Evolutionary conservation across 2,888 invertebrate species (phyloP).

Genomic region (Sipha maydis): DNA sequence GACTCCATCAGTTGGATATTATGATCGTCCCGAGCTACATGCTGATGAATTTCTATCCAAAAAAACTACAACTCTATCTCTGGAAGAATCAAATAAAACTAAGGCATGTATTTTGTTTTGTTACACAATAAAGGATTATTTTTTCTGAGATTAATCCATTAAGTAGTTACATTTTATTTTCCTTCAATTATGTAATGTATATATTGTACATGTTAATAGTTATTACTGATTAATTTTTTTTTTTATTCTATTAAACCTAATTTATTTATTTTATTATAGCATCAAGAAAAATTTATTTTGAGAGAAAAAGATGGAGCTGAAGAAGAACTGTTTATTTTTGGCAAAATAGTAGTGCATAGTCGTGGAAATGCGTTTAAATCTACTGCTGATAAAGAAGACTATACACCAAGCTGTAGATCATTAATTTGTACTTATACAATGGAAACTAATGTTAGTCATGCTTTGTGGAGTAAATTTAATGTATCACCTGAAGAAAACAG

Average conservation of each 20-base stretch:
- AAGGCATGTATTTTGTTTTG: slow-evolving; percentile 8
- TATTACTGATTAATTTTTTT: not conserved
- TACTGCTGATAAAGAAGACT: slow-evolving; percentile 63
- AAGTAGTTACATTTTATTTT: not conserved
- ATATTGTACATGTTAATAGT: too few species aligned
- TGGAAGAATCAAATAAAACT: slow-evolving; percentile 1
- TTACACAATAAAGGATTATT: not conserved
- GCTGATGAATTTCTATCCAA: slow-evolving; percentile 67
- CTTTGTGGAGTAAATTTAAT: slow-evolving; percentile 76
- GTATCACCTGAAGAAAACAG: slow-evolving; percentile 44
- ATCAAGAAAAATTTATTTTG: slow-evolving; percentile 71
- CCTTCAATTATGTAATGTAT: too few species aligned
- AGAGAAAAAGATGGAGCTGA: slow-evolving; percentile 74
- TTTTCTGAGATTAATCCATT: not conserved
- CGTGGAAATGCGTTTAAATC: slow-evolving; percentile 64
- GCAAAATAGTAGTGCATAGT: slow-evolving; percentile 83
- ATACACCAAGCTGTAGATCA: slow-evolving; percentile 65
- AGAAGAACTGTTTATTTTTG: slow-evolving; percentile 89
- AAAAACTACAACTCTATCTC: slow-evolving; percentile 7
- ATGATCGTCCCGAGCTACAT: slow-evolving; percentile 73
- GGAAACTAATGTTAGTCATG: slow-evolving; percentile 84
- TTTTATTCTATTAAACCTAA: not conserved
- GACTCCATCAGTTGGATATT: slow-evolving; percentile 69
- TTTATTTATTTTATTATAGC: slow-evolving; percentile 50
- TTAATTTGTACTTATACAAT: slow-evolving; percentile 80